Percentiles rank a stretch among this genome's conserved stretches.
Conservation (phyloP, 2,797 vertebrate species). For the Brotula barbata region DNA sequence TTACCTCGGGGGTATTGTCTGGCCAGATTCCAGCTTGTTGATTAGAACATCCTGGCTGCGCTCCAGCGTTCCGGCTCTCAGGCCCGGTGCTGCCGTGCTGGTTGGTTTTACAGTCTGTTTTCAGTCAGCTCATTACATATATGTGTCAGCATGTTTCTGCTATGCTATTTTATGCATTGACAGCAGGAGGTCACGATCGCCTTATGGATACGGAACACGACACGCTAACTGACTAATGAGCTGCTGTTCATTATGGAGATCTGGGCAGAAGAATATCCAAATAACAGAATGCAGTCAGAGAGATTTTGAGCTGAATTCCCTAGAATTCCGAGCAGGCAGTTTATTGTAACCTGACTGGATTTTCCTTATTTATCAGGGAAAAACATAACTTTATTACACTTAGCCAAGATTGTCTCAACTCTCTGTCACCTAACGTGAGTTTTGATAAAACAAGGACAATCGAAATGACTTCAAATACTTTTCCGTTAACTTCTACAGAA, state of each 20-base stretch:
- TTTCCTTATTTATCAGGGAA: no score
- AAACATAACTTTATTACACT: no score
- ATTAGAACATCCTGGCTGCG: slow-evolving; percentile 55
- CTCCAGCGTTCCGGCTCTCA: slow-evolving; percentile 45
- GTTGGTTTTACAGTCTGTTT: slow-evolving; percentile 47
- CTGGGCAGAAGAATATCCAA: background rate
- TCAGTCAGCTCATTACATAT: slow-evolving; percentile 39
- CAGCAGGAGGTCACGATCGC: slow-evolving; percentile 19
- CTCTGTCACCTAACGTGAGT: background rate
- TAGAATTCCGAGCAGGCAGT: no score
- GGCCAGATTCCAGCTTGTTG: slow-evolving; percentile 56
- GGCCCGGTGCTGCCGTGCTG: slow-evolving; percentile 8
- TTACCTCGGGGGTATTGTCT: slow-evolving; percentile 51
- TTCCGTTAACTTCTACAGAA: background rate
- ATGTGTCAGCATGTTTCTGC: slow-evolving; percentile 56
- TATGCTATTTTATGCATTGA: slow-evolving; percentile 33
- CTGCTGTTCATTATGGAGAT: background rate
- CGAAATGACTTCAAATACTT: background rate
- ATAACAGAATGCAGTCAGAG: background rate
- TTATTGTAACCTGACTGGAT: no score
- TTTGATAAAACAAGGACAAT: slow-evolving; percentile 12
- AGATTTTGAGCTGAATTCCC: background rate
- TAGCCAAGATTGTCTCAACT: background rate
- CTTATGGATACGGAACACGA: slow-evolving; percentile 37
- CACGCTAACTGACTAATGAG: slow-evolving; percentile 23